Percentiles rank a stretch among this genome's conserved stretches.
phyloP scores from a whole-genome alignment of 2,113 vertebrate genomes.

The Antechinus stuartii region DNA sequence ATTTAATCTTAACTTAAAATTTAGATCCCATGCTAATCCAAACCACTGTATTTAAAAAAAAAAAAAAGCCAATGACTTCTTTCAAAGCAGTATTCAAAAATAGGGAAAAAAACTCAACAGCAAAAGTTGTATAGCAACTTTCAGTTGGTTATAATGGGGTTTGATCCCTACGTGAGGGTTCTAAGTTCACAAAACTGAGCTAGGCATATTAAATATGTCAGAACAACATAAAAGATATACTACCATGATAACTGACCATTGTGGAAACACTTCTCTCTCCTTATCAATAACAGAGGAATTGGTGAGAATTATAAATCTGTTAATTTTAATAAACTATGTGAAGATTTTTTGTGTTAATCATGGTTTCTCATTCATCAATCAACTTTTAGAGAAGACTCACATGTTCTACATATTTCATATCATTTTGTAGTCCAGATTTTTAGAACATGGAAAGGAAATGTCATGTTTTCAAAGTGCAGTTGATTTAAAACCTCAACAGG shows the following conservation, averaged over 20 bases:
- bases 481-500: neutral
- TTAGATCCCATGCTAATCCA: neutral
- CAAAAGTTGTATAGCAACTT: slow-evolving; percentile 35
- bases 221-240: neutral
- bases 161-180: slow-evolving; percentile 1
- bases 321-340: neutral
- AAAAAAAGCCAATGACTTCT: neutral
- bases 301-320: no score
- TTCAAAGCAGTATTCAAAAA: neutral
- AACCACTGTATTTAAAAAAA: neutral
- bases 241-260: neutral
- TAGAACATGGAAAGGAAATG: neutral
- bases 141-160: slow-evolving; percentile 5
- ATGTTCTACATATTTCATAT: neutral
- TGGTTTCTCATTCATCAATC: neutral
- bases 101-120: neutral
- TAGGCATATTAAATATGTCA: neutral
- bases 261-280: neutral
- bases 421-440: slow-evolving; percentile 26
- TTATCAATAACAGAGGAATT: neutral
- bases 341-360: neutral
- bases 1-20: neutral
- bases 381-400: neutral
- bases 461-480: neutral
- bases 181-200: neutral